phyloP scores from a whole-genome alignment of 2,797 vertebrate species.

The Falco biarmicus region DNA sequence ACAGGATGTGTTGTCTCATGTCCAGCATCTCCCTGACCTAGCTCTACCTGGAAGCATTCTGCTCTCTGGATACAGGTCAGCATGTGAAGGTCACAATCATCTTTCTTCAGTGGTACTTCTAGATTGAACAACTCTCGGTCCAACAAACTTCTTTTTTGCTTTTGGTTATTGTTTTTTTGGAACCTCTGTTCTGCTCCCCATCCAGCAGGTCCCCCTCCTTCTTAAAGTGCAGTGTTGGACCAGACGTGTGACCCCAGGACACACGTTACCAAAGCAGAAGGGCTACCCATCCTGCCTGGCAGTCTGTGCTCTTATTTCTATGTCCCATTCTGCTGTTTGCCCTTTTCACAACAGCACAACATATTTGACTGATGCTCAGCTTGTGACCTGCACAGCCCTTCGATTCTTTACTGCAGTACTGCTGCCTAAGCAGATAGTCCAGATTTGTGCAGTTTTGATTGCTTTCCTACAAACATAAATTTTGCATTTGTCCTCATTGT shows the following conservation, averaged over 20 bases:
- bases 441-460: conserved; percentile 1
- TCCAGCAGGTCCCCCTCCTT: not conserved
- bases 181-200: not conserved
- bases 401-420: not conserved
- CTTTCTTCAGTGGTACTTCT: not conserved
- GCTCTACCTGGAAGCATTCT: not conserved
- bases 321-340: not conserved
- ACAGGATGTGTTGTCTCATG: not conserved
- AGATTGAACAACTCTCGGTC: fast-evolving
- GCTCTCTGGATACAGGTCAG: not conserved
- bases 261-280: not conserved
- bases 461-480: not conserved
- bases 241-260: not conserved
- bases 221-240: not conserved
- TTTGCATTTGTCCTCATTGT: conserved; percentile 6
- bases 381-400: not conserved
- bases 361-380: not conserved
- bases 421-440: not conserved
- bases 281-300: not conserved
- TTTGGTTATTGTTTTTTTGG: not conserved
- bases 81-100: not conserved
- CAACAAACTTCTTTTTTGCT: not conserved
- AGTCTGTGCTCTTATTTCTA: not conserved
- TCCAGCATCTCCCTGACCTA: not conserved
- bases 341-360: not conserved